Evolutionary conservation across 1,140 invertebrate genomes (phyloP).

Genomic region (Oppia nitens): DNA sequence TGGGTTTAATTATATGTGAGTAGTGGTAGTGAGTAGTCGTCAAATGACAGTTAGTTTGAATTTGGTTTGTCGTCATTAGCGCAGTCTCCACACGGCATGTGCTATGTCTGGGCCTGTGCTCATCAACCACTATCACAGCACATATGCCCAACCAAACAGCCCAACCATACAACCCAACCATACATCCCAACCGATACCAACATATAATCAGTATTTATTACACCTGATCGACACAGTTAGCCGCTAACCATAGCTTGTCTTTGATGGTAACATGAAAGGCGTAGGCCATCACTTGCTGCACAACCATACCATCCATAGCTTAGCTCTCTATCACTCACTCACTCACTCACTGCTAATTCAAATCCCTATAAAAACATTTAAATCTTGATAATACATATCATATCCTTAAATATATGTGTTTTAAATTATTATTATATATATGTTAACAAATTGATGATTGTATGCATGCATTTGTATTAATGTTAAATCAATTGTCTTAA

Average conservation of each 20-base stretch:
- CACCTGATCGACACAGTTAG: not conserved
- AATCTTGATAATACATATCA: no score
- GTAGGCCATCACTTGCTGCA: not conserved
- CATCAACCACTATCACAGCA: not conserved
- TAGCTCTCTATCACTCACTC: not conserved
- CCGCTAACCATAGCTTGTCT: not conserved
- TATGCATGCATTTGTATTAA: no score
- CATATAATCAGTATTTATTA: no score
- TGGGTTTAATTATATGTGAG: not conserved
- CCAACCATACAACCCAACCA: not conserved
- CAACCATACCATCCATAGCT: no score
- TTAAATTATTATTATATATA: no score
- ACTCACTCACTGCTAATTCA: not conserved
- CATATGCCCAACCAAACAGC: not conserved
- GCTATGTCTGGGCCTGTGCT: conserved; percentile 1
- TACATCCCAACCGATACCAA: not conserved
- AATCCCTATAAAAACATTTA: no score
- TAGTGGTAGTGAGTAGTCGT: not conserved
- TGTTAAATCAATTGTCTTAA: no score
- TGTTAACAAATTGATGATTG: no score
- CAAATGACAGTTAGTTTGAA: not conserved
- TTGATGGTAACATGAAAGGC: not conserved
- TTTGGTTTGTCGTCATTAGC: not conserved
- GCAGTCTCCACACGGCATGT: not conserved
- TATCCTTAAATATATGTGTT: no score